Percentiles rank a stretch among this genome's conserved stretches.
Evolutionary conservation across 2,113 vertebrate genomes (phyloP).

Genomic region (Cromileptes altivelis): DNA sequence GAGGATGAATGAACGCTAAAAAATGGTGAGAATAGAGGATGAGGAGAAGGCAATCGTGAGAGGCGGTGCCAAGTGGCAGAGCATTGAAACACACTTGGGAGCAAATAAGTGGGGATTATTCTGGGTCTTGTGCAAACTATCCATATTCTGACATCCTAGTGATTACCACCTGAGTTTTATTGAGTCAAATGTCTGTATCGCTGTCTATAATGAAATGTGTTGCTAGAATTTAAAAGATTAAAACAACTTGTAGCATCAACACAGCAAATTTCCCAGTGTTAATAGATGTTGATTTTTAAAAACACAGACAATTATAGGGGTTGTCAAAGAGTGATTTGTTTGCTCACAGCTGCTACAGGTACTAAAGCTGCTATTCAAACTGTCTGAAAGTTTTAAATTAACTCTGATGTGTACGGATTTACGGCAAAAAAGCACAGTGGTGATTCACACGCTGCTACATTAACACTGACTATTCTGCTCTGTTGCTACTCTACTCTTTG

Average conservation of each 20-base stretch:
- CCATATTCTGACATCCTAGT: not conserved
- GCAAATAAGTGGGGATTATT: not conserved
- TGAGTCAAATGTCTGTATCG: not conserved
- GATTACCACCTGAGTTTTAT: constrained; percentile 15
- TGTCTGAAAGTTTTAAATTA: constrained; percentile 29
- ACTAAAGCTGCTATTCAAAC: constrained; percentile 24
- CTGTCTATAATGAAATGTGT: constrained; percentile 9
- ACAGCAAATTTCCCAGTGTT: constrained; percentile 1
- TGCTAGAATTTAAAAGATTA: constrained; percentile 17
- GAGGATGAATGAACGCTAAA: constrained; percentile 26
- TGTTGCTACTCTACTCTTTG: not conserved
- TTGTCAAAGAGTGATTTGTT: constrained; percentile 37
- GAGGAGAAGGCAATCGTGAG: constrained; percentile 5
- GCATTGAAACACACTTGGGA: not conserved
- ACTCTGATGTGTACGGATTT: constrained; percentile 23
- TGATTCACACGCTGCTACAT: constrained; percentile 30
- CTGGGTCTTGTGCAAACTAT: not conserved
- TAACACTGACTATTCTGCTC: not conserved
- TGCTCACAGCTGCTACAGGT: not conserved
- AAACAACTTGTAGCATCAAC: constrained; percentile 3
- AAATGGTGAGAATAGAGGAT: not conserved
- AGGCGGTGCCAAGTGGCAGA: constrained; percentile 27
- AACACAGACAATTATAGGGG: constrained; percentile 21
- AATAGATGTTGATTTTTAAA: constrained; percentile 37
- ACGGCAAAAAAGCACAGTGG: constrained; percentile 1